Conservation (phyloP, 2,113 vertebrate genomes). For the Pithys albifrons region DNA sequence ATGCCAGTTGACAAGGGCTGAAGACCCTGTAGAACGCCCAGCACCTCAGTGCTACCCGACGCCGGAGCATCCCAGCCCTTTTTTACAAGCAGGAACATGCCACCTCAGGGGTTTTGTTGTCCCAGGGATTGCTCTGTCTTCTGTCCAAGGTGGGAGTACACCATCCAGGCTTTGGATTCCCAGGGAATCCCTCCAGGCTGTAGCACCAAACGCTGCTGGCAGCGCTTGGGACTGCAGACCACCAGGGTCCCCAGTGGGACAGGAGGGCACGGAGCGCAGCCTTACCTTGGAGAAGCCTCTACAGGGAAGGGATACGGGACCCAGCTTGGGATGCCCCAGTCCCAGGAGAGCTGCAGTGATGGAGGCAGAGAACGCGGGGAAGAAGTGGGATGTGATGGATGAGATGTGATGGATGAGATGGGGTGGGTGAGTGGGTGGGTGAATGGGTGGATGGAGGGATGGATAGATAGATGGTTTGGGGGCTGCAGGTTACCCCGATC, state of each 20-base stretch:
- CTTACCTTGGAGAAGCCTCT: slow-evolving; percentile 46
- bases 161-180: background rate
- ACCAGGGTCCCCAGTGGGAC: background rate
- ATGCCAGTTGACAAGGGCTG: background rate
- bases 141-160: background rate
- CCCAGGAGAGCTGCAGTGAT: background rate
- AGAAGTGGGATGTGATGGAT: background rate
- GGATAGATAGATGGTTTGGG: background rate
- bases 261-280: slow-evolving; percentile 15
- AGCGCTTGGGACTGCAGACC: background rate
- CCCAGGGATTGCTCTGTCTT: background rate
- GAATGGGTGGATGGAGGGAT: background rate
- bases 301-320: background rate
- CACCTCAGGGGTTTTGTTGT: background rate
- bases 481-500: slow-evolving; percentile 5
- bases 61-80: background rate
- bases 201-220: background rate
- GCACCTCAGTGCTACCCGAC: accelerated
- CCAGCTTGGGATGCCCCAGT: background rate
- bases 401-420: background rate
- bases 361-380: background rate
- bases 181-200: background rate
- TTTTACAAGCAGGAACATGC: background rate
- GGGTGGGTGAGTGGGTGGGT: background rate
- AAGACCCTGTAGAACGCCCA: background rate